Evolutionary conservation across 2,888 invertebrate genomes (phyloP), one percentile per base, ranked within the genome.

Genomic region (Lydus trimaculatus): DNA sequence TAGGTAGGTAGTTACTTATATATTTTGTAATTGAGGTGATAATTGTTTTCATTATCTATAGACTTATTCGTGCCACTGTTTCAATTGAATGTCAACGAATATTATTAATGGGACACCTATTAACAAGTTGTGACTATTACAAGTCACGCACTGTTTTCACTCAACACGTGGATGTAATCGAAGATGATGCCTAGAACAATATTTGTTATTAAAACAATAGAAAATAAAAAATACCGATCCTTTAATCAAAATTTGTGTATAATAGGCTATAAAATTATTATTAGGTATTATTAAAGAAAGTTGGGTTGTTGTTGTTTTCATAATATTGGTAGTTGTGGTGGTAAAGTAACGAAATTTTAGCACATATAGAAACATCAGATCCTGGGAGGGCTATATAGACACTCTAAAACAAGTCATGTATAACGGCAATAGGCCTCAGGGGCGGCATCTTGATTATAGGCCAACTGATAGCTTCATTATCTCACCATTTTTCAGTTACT

Each of bases 401-500:
- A 43, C 17, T 17, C 13, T 43, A 28, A 56, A 56, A 56, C 56
- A 56, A 28, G 56, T 56, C 28, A 28, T 56, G 56, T 56, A 56
- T 56, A 56, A 56, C 25, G 28, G 56, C 28, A 66, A 56, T 58
- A 65, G 63, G 69, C 76, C 77, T 73, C 74, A 76, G 77, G 77
- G 77, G 76, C 79, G 80, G 80, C 78, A 72, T 75, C 74, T 78
- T 81, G 82, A 82, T 82, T 82, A 82, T 76, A 82, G 81, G 76
- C 80, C 79, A 71, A 71, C 76, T 82, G 81, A 82, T 82, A 81
- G 82, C 82, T 82, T 82, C 82, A 82, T 82, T 82, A 82, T 74
- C 69, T 74, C 67, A 63, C 58, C 64, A 65, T 68, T 73, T n/a
- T 64, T 73, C 63, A 48, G 69, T 69, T 69, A 69, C 69, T 52